phyloP scores from a whole-genome alignment of 2,797 vertebrate genomes.

The Lateolabrax maculatus region DNA sequence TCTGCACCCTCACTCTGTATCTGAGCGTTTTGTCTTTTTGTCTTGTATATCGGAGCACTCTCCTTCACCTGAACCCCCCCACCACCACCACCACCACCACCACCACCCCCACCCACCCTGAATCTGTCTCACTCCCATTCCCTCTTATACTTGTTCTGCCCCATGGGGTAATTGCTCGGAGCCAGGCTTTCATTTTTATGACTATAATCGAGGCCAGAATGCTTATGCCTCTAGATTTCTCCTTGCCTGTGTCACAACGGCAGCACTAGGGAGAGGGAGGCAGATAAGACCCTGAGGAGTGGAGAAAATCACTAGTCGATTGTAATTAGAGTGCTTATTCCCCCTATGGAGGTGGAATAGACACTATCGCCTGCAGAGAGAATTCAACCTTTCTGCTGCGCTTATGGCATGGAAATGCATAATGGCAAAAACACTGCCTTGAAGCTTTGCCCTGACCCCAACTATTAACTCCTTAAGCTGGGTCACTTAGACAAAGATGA shows the following conservation, averaged over 20 bases:
- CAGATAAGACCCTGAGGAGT: slow-evolving; percentile 74
- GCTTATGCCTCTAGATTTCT: slow-evolving; percentile 79
- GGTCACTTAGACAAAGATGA: slow-evolving; percentile 58
- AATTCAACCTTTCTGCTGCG: slow-evolving; percentile 64
- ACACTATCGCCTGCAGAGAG: slow-evolving; percentile 53
- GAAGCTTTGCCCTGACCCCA: slow-evolving; percentile 44
- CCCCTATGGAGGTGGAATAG: slow-evolving; percentile 66
- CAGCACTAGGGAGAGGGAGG: slow-evolving; percentile 59
- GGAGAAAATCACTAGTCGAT: slow-evolving; percentile 80
- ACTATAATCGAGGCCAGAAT: slow-evolving; percentile 82
- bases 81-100: slow-evolving; percentile 51
- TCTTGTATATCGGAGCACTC: slow-evolving; percentile 61
- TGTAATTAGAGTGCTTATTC: slow-evolving; percentile 79
- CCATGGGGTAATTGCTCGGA: slow-evolving; percentile 77
- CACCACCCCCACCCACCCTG: too few species aligned
- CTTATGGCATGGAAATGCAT: slow-evolving; percentile 48
- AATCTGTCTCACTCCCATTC: slow-evolving; percentile 52
- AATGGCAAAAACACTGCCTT: slow-evolving; percentile 41
- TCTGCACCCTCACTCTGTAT: slow-evolving; percentile 24
- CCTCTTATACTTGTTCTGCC: slow-evolving; percentile 54
- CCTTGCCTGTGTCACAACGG: slow-evolving; percentile 74
- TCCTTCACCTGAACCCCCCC: slow-evolving; percentile 76
- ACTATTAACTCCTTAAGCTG: slow-evolving; percentile 61
- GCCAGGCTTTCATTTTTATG: slow-evolving; percentile 81
- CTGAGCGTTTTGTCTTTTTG: slow-evolving; percentile 58